A percentile compares a stretch with the other conserved stretches of the same genome.
These are phyloP conservation scores for Mycalesis mineus DNA, from an alignment of 2,888 invertebrate genomes.

Conservation along the genomic window DNA sequence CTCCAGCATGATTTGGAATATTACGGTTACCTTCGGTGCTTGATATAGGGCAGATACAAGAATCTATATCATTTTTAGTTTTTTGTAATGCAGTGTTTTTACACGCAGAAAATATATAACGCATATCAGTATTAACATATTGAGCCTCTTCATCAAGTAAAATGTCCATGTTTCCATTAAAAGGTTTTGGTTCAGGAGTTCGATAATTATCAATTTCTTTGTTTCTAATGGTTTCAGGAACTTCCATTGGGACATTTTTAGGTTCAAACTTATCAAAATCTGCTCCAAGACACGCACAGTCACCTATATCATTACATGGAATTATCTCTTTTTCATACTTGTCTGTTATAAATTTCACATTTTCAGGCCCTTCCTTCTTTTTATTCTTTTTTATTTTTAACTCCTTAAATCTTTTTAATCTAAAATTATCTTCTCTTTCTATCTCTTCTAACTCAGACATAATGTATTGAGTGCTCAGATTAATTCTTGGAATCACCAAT, in stretches of 20 bases:
- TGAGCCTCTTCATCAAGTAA: background rate
- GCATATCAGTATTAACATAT: background rate
- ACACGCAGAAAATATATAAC: background rate
- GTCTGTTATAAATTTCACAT: no score
- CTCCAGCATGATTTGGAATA: background rate
- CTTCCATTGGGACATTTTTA: background rate
- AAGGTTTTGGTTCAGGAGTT: background rate
- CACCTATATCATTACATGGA: background rate
- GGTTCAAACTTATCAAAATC: background rate
- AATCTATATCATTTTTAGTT: background rate
- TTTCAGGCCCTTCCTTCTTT: slow-evolving; percentile 3
- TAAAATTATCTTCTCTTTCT: slow-evolving; percentile 41
- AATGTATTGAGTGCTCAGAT: slow-evolving; percentile 37
- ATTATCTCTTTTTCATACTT: slow-evolving; percentile 1
- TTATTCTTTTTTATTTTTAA: slow-evolving; percentile 31
- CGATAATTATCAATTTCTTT: background rate
- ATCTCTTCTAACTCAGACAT: slow-evolving; percentile 39
- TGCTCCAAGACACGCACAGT: background rate
- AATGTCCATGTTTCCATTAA: background rate
- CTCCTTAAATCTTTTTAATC: slow-evolving; percentile 43
- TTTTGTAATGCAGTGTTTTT: background rate
- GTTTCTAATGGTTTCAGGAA: background rate
- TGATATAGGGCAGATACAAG: background rate
- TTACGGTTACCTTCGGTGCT: background rate
- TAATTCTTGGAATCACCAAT: slow-evolving; percentile 37